These are phyloP conservation scores for Volucella inanis DNA, from an alignment of 2,888 invertebrate species.

Conservation along the genomic window DNA sequence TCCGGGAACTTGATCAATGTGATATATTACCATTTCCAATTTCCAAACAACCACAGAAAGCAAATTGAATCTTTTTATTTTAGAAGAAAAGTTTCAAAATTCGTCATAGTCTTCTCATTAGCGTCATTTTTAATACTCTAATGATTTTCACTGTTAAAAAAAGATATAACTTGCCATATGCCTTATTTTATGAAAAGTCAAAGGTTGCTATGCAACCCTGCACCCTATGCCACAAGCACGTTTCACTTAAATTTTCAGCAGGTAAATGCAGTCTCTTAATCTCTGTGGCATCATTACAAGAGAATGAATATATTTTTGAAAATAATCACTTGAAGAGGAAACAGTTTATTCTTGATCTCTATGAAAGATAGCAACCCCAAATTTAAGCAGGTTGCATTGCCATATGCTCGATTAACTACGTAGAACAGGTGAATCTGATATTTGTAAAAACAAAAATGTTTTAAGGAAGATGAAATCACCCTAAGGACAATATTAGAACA, in stretches of 20 bases:
- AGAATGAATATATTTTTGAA: constrained; percentile 44
- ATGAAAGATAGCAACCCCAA: constrained; percentile 53
- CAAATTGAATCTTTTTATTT: not conserved
- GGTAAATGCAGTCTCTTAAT: constrained; percentile 51
- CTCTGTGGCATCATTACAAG: constrained; percentile 42
- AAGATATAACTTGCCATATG: constrained; percentile 48
- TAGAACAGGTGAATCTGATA: constrained; percentile 45
- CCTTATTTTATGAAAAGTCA: constrained; percentile 31
- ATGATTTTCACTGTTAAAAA: constrained; percentile 1
- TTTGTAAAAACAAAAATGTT: constrained; percentile 61
- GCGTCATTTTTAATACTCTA: constrained; percentile 37
- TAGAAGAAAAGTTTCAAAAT: constrained; percentile 19
- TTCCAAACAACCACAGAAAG: not conserved
- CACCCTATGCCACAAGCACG: constrained; percentile 45
- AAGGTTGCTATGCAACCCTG: constrained; percentile 63
- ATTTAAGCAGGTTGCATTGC: constrained; percentile 31
- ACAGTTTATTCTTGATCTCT: constrained; percentile 21
- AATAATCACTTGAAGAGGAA: constrained; percentile 61
- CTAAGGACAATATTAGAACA: constrained; percentile 25
- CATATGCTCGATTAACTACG: constrained; percentile 59
- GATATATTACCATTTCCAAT: not conserved
- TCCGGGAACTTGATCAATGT: no score
- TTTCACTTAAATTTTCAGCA: constrained; percentile 34
- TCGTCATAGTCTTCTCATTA: constrained; percentile 57
- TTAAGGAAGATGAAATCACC: constrained; percentile 10